These are phyloP conservation scores for Brachyistius frenatus DNA, from an alignment of 2,113 vertebrate species.

Conservation along the genomic window DNA sequence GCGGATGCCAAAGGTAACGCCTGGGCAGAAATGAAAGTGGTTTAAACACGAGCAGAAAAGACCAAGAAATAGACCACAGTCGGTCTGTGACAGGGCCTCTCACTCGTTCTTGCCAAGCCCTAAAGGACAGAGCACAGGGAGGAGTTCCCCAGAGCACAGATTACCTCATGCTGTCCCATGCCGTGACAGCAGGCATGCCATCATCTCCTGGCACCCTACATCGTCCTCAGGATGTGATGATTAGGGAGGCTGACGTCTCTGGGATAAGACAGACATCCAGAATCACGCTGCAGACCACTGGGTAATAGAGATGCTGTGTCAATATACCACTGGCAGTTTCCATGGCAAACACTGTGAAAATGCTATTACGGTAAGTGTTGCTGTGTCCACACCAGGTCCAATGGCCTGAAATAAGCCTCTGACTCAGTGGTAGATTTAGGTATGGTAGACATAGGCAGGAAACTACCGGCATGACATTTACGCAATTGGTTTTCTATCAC, in stretches of 20 bases:
- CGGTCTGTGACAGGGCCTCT: slow-evolving; percentile 39
- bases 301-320: no score
- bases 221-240: slow-evolving; percentile 32
- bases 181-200: slow-evolving; percentile 33
- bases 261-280: slow-evolving; percentile 17
- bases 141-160: slow-evolving; percentile 44
- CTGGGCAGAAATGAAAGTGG: no score
- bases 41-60: neutral
- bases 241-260: slow-evolving; percentile 43
- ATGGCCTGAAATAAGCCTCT: no score
- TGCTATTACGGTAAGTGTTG: no score
- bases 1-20: slow-evolving; percentile 8
- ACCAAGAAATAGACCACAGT: slow-evolving; percentile 35
- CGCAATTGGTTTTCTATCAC: no score
- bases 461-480: no score
- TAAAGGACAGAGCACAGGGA: slow-evolving; percentile 54
- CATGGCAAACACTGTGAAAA: no score
- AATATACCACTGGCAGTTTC: no score
- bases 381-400: no score
- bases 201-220: slow-evolving; percentile 45
- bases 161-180: slow-evolving; percentile 58
- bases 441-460: no score
- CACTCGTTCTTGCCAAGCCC: slow-evolving; percentile 38
- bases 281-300: slow-evolving; percentile 10
- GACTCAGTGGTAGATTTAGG: no score